Base-by-base conservation (phyloP, 2,888 invertebrate genomes). In the Hirtodrosophila alboralis region DNA sequence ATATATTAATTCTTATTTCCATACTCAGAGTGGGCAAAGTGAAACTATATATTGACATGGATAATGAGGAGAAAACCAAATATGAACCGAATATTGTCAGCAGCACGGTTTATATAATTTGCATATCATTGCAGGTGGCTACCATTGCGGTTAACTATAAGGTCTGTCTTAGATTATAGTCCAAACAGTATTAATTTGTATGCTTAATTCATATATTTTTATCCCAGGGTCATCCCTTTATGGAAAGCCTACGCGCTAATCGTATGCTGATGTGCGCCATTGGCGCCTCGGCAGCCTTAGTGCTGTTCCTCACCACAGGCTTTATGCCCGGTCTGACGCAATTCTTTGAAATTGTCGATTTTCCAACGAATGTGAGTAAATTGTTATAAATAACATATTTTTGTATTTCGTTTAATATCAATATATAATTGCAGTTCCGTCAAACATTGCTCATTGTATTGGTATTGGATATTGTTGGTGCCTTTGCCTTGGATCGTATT, bases 71-170 rank as follows among this genome's bases (percentile, higher is more conserved):
- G 73, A 94, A 96, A 80, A 96, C 97, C 58, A 94, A 95, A 74
- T 99, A 99, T 91, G 94, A 96, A 80, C 97, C 99, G 4, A 98
- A 96, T 89, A 93, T 99, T 60, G 93, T 99, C 30, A 99, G 99
- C 91, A 98, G 98, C 86, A 98, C 98, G 0, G 98, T 99, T 9
- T 99, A 99, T 89, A 96, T 99, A 58, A 98, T 99, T 85, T 98
- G 98, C 1, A 95, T 99, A 94, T 95, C 98, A 10, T 92, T 99
- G 63, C 99, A 99, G 92, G 95, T 99, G 72, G 97, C 98, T 1
- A 99, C 99, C 8, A 99, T 99, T 91, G 98, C 98, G 54, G 97
- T 99, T 58, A 99, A 99, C 91, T 99, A 99, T 89, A 95, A 98
- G 93, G 98, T 98, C 91, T 18, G 47, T 33, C 23, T 21, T 14